Percentiles rank a stretch among this genome's conserved stretches.
phyloP scores from a whole-genome alignment of 2,888 invertebrate genomes.

The Patella caerulea region DNA sequence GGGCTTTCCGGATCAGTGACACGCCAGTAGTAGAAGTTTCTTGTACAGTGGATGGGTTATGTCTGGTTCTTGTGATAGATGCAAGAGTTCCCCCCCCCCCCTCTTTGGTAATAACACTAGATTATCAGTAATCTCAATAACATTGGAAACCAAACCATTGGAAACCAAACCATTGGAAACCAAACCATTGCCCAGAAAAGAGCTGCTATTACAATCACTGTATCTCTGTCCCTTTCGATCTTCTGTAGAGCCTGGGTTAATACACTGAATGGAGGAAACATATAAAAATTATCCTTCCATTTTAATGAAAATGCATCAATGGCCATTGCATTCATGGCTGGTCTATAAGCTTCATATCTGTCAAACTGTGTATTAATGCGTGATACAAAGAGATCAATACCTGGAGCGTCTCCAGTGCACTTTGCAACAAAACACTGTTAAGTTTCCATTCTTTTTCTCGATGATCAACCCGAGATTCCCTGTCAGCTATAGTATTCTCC shows the following conservation, averaged over 20 bases:
- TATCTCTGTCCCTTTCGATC: conserved; percentile 21
- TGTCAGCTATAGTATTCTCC: too few species aligned
- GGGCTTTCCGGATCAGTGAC: conserved; percentile 22
- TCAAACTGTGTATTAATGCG: too few species aligned
- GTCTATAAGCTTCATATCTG: conserved; percentile 22
- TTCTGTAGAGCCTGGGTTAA: conserved; percentile 25
- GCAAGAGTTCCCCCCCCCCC: conserved; percentile 1
- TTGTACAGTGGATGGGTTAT: conserved; percentile 20
- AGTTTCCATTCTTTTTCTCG: too few species aligned
- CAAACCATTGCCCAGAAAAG: conserved; percentile 26
- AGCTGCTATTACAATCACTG: conserved; percentile 19
- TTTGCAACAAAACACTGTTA: too few species aligned
- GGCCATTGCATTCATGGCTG: conserved; percentile 26
- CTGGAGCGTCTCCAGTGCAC: too few species aligned
- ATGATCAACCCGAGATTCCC: too few species aligned
- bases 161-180: not conserved
- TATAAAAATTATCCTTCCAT: conserved; percentile 15
- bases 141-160: conserved; percentile 16
- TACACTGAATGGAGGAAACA: conserved; percentile 31
- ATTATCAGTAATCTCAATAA: too few species aligned
- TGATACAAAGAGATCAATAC: too few species aligned
- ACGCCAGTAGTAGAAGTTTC: conserved; percentile 16
- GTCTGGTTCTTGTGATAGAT: conserved; percentile 6
- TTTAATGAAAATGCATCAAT: conserved; percentile 27
- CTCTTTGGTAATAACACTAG: conserved; percentile 21